phyloP scores from a whole-genome alignment of 1,140 invertebrate genomes.

The Cyclina sinensis region DNA sequence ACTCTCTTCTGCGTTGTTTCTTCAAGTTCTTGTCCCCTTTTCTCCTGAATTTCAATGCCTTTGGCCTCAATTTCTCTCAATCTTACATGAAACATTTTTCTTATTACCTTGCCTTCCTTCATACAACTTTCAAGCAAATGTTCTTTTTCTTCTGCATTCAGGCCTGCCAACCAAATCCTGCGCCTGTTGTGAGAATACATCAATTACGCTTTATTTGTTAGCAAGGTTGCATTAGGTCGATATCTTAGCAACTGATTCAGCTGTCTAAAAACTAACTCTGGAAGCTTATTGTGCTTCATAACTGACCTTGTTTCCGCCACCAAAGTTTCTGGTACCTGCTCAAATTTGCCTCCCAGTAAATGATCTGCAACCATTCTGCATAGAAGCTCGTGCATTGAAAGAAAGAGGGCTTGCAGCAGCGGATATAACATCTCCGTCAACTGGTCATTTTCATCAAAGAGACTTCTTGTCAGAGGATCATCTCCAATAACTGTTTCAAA shows the following conservation, averaged over 20 bases:
- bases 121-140: conserved; percentile 48
- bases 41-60: conserved; percentile 7
- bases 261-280: conserved; percentile 31
- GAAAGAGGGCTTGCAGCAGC: conserved; percentile 25
- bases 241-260: background rate
- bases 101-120: conserved; percentile 68
- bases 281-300: conserved; percentile 37
- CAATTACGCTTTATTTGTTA: conserved; percentile 69
- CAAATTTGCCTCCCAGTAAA: conserved; percentile 41
- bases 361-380: conserved; percentile 26
- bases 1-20: conserved; percentile 1
- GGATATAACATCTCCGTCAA: background rate
- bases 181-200: conserved; percentile 73
- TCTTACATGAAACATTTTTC: too few relatives aligned
- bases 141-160: conserved; percentile 56
- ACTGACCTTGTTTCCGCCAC: background rate
- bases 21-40: conserved; percentile 12
- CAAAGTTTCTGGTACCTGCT: background rate
- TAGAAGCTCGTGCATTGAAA: background rate
- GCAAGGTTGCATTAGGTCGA: background rate
- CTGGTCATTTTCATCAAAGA: conserved; percentile 27
- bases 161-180: conserved; percentile 56
- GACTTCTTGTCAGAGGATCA: background rate
- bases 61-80: conserved; percentile 63
- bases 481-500: background rate